Evolutionary conservation across 2,113 vertebrate species (phyloP).

Genomic region (Galemys pyrenaicus): DNA sequence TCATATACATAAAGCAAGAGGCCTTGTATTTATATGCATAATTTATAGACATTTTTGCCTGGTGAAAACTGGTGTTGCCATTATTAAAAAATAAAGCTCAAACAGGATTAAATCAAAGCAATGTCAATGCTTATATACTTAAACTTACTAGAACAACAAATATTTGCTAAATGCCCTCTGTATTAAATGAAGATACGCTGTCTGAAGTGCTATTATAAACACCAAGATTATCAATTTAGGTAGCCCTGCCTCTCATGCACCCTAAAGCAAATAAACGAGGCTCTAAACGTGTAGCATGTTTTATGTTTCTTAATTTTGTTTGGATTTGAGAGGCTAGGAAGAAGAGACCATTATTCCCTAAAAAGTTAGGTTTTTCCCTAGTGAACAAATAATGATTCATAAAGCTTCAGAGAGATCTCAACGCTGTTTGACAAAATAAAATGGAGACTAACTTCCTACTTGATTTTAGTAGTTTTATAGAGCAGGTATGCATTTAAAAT

Average conservation of each 20-base stretch:
- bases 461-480: slow-evolving; percentile 5
- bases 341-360: not conserved
- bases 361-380: not conserved
- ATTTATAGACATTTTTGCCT: not conserved
- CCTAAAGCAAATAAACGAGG: not conserved
- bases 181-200: not conserved
- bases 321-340: not conserved
- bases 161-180: not conserved
- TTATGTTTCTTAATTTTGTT: not conserved
- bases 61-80: not conserved
- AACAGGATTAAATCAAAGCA: not conserved
- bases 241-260: not conserved
- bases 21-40: not conserved
- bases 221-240: not conserved
- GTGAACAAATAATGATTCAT: slow-evolving; percentile 13
- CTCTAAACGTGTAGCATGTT: not conserved
- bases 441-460: not conserved
- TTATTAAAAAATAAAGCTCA: slow-evolving; percentile 1
- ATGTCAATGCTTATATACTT: not conserved
- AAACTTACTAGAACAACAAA: not conserved
- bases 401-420: not conserved
- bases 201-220: not conserved
- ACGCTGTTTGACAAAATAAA: slow-evolving; percentile 12
- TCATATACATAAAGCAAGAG: not conserved
- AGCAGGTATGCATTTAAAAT: not conserved